Conservation (phyloP, 37 sponge, comb jelly and placozoan species). For the Haliclona indistincta region DNA sequence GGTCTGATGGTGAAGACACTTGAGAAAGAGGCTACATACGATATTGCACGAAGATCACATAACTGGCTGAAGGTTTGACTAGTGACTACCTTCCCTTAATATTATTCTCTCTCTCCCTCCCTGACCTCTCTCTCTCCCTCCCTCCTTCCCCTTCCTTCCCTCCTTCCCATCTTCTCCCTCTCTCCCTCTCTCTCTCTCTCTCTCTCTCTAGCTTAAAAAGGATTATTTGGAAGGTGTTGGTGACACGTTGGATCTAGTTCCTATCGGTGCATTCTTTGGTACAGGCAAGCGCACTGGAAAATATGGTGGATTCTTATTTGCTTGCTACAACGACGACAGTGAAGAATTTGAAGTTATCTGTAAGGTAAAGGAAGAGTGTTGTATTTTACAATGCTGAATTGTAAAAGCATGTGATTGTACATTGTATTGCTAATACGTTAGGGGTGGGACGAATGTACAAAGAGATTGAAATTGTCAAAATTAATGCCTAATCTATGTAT, state of each 20-base stretch:
- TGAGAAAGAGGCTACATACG: slow-evolving; percentile 94
- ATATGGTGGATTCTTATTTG: slow-evolving; percentile 96
- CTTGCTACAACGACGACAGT: slow-evolving; percentile 93
- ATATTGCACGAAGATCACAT: slow-evolving; percentile 94
- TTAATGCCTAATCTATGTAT: too few relatives aligned
- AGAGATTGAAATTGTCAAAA: too few relatives aligned
- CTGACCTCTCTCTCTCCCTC: too few relatives aligned
- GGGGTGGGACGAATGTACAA: too few relatives aligned
- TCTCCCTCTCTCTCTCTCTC: too few relatives aligned
- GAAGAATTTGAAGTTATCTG: slow-evolving; percentile 97
- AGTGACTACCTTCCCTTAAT: too few relatives aligned
- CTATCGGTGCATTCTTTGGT: slow-evolving; percentile 94
- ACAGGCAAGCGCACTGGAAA: slow-evolving; percentile 93
- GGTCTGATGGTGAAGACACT: slow-evolving; percentile 99
- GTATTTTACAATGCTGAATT: too few relatives aligned
- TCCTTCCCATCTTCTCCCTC: too few relatives aligned
- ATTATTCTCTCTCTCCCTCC: too few relatives aligned
- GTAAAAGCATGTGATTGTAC: too few relatives aligned
- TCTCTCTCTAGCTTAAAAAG: slow-evolving; percentile 88
- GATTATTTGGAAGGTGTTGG: slow-evolving; percentile 98
- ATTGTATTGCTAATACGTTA: too few relatives aligned
- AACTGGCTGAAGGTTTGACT: slow-evolving; percentile 98
- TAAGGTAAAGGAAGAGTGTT: slow-evolving; percentile 79
- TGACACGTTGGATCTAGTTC: slow-evolving; percentile 95
- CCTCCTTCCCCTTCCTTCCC: too few relatives aligned